Percentiles rank a stretch among this genome's conserved stretches.
phyloP scores from a whole-genome alignment of 2,888 invertebrate genomes.

The Cryptus viduatorius region DNA sequence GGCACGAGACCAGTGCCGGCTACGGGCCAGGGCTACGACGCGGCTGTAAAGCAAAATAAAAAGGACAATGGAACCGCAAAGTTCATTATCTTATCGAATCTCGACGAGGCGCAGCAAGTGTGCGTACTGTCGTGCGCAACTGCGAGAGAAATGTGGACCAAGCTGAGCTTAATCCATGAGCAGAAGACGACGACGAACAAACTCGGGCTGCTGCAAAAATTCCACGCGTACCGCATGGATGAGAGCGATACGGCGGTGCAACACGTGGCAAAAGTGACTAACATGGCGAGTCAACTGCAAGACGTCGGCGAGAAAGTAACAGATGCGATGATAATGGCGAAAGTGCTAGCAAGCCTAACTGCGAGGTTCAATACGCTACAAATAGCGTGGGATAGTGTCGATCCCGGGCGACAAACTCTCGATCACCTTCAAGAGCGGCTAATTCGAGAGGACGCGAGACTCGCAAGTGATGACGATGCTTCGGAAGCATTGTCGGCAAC shows the following conservation, averaged over 20 bases:
- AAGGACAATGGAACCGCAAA: slow-evolving; percentile 68
- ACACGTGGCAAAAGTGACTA: slow-evolving; percentile 8
- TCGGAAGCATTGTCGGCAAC: slow-evolving; percentile 16
- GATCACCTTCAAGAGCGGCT: slow-evolving; percentile 66
- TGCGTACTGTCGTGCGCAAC: slow-evolving; percentile 62
- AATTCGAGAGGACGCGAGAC: slow-evolving; percentile 62
- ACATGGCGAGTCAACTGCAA: background rate
- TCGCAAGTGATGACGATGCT: background rate
- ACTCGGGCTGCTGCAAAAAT: background rate
- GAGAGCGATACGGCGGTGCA: background rate
- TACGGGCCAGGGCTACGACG: background rate
- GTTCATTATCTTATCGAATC: slow-evolving; percentile 65
- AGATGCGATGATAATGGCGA: slow-evolving; percentile 6
- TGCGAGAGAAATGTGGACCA: slow-evolving; percentile 66
- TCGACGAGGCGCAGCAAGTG: slow-evolving; percentile 64
- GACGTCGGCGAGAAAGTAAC: slow-evolving; percentile 20
- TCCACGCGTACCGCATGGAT: slow-evolving; percentile 4
- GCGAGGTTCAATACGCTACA: slow-evolving; percentile 63
- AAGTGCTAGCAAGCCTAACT: slow-evolving; percentile 24
- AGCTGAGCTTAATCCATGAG: slow-evolving; percentile 63
- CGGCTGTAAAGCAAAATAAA: slow-evolving; percentile 12
- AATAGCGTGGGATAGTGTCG: slow-evolving; percentile 68
- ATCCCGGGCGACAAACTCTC: slow-evolving; percentile 59
- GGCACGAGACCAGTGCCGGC: slow-evolving; percentile 31
- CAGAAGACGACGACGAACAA: slow-evolving; percentile 44